Percentiles rank a stretch among this genome's conserved stretches.
Conservation (phyloP, 2,113 vertebrate genomes). For the Harpagus bidentatus region DNA sequence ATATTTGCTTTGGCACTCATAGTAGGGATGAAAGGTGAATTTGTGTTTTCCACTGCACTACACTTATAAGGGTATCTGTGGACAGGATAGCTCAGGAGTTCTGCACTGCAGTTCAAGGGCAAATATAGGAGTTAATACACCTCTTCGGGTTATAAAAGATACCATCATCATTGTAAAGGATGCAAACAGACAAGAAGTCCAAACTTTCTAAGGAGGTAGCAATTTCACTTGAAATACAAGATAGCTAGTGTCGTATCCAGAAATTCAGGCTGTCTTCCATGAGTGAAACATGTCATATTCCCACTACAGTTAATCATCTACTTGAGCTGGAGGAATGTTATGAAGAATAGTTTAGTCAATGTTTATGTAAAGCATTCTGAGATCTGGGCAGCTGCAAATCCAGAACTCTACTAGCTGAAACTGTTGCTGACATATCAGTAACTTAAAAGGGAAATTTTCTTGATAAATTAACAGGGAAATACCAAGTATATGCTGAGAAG, state of each 20-base stretch:
- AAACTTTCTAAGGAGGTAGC: neutral
- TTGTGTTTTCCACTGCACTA: slow-evolving; percentile 9
- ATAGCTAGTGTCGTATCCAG: neutral
- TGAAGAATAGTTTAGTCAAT: neutral
- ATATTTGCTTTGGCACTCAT: slow-evolving; percentile 9
- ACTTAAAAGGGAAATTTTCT: neutral
- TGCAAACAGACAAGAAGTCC: neutral
- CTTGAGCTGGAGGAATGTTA: neutral
- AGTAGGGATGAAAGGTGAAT: slow-evolving; percentile 10
- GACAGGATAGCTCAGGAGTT: neutral
- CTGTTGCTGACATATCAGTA: neutral
- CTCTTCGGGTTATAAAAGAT: neutral
- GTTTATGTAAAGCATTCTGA: neutral
- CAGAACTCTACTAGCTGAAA: neutral
- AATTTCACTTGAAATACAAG: neutral
- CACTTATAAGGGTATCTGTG: neutral
- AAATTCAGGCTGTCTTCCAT: neutral
- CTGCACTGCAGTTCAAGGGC: neutral
- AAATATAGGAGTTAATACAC: neutral
- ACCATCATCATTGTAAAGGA: neutral
- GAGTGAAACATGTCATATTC: neutral
- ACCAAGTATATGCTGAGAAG: neutral
- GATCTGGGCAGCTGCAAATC: neutral
- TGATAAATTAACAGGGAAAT: slow-evolving; percentile 3
- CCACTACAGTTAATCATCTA: neutral